phyloP scores from a whole-genome alignment of 2,888 invertebrate species.

The Synanthedon tipuliformis region DNA sequence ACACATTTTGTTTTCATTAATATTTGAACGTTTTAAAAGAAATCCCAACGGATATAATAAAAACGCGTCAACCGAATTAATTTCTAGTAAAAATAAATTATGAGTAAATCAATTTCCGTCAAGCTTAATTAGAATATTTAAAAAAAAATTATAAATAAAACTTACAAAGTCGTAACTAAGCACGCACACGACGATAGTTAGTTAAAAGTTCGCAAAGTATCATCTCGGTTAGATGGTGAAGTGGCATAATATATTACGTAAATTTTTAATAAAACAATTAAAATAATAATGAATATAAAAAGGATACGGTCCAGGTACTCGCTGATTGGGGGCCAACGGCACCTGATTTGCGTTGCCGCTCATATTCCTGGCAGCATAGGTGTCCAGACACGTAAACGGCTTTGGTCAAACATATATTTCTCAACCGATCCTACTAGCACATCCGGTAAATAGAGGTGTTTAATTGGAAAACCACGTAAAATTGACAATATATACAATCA shows the following conservation, averaged over 20 bases:
- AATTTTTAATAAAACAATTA: conserved; percentile 39
- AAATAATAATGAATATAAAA: conserved; percentile 34
- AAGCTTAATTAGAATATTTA: no score
- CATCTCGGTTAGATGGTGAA: conserved; percentile 29
- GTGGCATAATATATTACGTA: conserved; percentile 61
- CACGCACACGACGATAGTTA: background rate
- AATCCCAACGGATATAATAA: no score
- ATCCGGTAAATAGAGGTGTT: conserved; percentile 63
- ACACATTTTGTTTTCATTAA: no score
- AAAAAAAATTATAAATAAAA: no score
- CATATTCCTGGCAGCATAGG: conserved; percentile 73
- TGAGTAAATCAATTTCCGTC: no score
- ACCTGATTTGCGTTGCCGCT: conserved; percentile 76
- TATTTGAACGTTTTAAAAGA: no score
- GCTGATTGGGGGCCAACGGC: conserved; percentile 72
- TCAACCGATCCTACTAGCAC: conserved; percentile 67
- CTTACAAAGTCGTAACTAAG: no score
- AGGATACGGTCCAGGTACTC: conserved; percentile 73
- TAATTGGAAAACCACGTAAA: conserved; percentile 47
- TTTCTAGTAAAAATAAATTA: no score
- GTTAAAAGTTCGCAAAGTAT: conserved; percentile 36
- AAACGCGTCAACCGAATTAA: no score
- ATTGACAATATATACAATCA: conserved; percentile 59
- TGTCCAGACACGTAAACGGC: conserved; percentile 71
- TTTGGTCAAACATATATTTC: conserved; percentile 72